phyloP scores from a whole-genome alignment of 2,888 invertebrate genomes.

The Acronicta leporina region DNA sequence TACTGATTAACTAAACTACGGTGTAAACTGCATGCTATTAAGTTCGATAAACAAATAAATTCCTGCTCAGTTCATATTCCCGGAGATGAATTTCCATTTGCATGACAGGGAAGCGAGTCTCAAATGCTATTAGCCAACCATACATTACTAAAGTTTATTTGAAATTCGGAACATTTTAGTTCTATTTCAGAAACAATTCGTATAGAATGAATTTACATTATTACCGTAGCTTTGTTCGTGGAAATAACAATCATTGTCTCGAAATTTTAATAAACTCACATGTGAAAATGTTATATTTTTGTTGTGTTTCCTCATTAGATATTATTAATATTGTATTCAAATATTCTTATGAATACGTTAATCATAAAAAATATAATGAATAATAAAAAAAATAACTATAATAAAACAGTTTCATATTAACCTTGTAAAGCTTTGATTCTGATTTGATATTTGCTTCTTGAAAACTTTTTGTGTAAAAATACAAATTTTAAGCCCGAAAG shows the following conservation, averaged over 20 bases:
- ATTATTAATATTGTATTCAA: too few relatives aligned
- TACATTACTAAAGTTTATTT: slow-evolving; percentile 11
- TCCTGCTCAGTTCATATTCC: background rate
- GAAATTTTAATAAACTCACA: background rate
- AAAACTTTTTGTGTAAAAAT: background rate
- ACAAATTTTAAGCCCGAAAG: background rate
- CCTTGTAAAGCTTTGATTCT: too few relatives aligned
- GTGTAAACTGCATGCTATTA: background rate
- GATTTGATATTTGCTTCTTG: too few relatives aligned
- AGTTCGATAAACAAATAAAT: slow-evolving; percentile 1
- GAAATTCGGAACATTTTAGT: slow-evolving; percentile 3
- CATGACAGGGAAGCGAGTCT: slow-evolving; percentile 8
- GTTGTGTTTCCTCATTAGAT: too few relatives aligned
- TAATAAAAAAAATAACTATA: too few relatives aligned
- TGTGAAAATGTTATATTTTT: background rate
- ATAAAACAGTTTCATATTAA: too few relatives aligned
- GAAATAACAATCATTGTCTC: background rate
- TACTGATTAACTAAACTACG: background rate
- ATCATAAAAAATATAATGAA: too few relatives aligned
- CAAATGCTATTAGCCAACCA: slow-evolving; percentile 11
- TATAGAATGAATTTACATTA: background rate
- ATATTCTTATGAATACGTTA: too few relatives aligned
- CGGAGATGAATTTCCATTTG: slow-evolving; percentile 9
- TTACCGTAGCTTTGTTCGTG: background rate
- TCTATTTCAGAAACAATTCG: background rate